Conservation (phyloP, 2,888 invertebrate species). For the Alloscopus bannaensis region DNA sequence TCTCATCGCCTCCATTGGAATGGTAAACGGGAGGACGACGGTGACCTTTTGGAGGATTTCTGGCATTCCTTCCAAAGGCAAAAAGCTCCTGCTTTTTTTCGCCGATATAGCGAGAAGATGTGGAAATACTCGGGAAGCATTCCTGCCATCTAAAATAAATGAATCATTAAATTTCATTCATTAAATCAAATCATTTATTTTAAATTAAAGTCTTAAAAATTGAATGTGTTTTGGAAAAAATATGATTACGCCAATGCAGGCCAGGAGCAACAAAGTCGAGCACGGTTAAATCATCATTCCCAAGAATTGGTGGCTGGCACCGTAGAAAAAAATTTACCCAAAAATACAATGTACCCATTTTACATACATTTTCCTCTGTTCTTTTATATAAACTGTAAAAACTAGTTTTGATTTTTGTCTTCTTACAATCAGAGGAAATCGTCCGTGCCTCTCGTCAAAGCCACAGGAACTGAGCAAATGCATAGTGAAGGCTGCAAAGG, state of each 20-base stretch:
- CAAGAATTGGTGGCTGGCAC: slow-evolving; percentile 1
- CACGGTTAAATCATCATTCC: not conserved
- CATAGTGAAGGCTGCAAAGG: too few relatives aligned
- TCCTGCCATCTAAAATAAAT: not conserved
- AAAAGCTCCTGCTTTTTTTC: not conserved
- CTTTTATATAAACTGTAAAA: too few relatives aligned
- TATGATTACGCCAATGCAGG: too few relatives aligned
- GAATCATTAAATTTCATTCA: too few relatives aligned
- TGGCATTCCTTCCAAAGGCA: slow-evolving; percentile 7
- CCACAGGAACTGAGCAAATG: not conserved
- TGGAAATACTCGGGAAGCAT: not conserved
- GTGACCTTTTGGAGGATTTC: not conserved
- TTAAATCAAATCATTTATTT: too few relatives aligned
- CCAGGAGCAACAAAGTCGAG: not conserved
- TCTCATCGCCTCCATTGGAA: not conserved
- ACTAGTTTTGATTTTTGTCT: too few relatives aligned
- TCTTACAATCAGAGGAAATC: not conserved
- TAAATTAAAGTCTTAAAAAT: too few relatives aligned
- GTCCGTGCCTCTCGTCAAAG: not conserved
- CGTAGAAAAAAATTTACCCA: too few relatives aligned
- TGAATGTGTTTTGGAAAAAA: too few relatives aligned
- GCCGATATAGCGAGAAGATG: not conserved
- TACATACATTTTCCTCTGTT: too few relatives aligned
- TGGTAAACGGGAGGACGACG: not conserved
- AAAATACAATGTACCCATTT: too few relatives aligned